A percentile compares a stretch with the other conserved stretches of the same genome.
phyloP scores from a whole-genome alignment of 2,888 invertebrate genomes.

The Athalia circularis region DNA sequence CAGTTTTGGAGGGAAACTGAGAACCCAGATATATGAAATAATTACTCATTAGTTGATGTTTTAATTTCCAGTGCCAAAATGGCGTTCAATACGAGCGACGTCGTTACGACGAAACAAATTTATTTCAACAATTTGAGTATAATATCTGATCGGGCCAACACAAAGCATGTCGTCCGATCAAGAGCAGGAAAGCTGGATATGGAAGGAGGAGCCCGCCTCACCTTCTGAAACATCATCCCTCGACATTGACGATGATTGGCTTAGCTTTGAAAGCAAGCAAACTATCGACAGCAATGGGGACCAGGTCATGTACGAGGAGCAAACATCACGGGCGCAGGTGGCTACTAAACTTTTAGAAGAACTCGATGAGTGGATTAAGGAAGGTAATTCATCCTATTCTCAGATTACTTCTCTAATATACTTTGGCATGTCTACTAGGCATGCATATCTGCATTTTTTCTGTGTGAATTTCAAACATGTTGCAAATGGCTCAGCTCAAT shows the following conservation, averaged over 20 bases:
- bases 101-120: conserved; percentile 80
- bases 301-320: conserved; percentile 65
- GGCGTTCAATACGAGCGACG: conserved; percentile 83
- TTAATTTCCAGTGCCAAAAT: conserved; percentile 85
- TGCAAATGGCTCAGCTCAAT: background rate
- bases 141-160: conserved; percentile 59
- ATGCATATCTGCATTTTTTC: background rate
- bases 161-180: conserved; percentile 62
- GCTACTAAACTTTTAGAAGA: conserved; percentile 81
- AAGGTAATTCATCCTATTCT: conserved; percentile 75
- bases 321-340: conserved; percentile 77
- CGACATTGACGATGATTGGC: conserved; percentile 66
- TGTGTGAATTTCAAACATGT: background rate
- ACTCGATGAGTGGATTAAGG: conserved; percentile 82
- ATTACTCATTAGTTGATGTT: conserved; percentile 52
- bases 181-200: conserved; percentile 67
- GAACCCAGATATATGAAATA: background rate
- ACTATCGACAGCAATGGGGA: conserved; percentile 58
- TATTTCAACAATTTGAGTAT: conserved; percentile 63
- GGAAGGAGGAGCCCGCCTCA: conserved; percentile 77
- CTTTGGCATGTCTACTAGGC: background rate
- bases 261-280: conserved; percentile 67
- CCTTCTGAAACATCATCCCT: conserved; percentile 73
- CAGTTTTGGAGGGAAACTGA: background rate
- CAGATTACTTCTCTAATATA: conserved; percentile 51